phyloP scores from a whole-genome alignment of 1,140 invertebrate genomes.

The Drosophila trapezifrons region DNA sequence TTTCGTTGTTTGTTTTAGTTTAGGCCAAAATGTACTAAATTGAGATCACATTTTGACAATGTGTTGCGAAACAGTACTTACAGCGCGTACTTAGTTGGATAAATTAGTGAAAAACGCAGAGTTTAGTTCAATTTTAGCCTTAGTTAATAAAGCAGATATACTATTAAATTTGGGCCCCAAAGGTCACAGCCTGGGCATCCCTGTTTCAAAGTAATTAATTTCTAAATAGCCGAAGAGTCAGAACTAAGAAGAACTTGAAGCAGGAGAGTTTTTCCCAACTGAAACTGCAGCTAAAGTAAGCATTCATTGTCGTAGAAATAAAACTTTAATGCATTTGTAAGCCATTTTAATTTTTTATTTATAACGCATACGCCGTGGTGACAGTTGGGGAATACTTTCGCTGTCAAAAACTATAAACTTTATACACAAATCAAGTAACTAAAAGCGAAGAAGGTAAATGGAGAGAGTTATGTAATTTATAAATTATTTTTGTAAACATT shows the following conservation, averaged over 20 bases:
- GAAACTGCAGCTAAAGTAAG: constrained; percentile 6
- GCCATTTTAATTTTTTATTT: constrained; percentile 8
- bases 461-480: constrained; percentile 76
- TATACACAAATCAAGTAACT: constrained; percentile 49
- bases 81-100: constrained; percentile 49
- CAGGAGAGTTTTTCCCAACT: constrained; percentile 21
- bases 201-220: constrained; percentile 15
- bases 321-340: constrained; percentile 19
- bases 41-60: constrained; percentile 19
- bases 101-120: constrained; percentile 20
- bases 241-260: constrained; percentile 4
- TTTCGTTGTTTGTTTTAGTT: constrained; percentile 58
- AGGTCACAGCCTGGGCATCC: not conserved
- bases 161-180: not conserved
- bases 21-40: constrained; percentile 53
- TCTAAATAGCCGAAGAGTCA: constrained; percentile 47
- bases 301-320: constrained; percentile 20
- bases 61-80: constrained; percentile 46
- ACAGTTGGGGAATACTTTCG: constrained; percentile 14
- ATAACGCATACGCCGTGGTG: not conserved
- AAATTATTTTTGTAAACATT: constrained; percentile 81
- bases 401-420: constrained; percentile 36
- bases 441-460: constrained; percentile 39
- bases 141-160: constrained; percentile 34
- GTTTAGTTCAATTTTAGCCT: constrained; percentile 54